Base-by-base conservation (phyloP, 1,140 invertebrate species). In the Eulimnadia texana region DNA sequence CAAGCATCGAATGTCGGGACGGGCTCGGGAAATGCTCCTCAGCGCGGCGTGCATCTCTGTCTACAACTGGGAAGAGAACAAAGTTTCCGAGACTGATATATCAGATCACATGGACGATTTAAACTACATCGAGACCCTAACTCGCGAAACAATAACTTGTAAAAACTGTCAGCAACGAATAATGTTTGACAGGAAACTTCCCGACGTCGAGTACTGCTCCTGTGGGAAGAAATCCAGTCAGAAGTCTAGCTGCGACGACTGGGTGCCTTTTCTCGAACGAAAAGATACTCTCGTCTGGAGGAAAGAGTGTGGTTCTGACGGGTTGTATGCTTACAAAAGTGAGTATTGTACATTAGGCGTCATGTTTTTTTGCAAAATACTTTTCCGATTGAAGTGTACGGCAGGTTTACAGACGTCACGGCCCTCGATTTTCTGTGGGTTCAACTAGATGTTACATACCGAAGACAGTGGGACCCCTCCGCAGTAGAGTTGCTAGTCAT, bases 241-340 rank as follows among this genome's bases (percentile, higher is more conserved):
- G 23, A 53, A 51, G 28, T 49, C 9, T 33, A 61, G 50, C 23
- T 24, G 22, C 56, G 47, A 28, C 49, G n/a, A 23, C 24, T 91
- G 89, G 88, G 72, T 79, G 50, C 84, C 85, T 1, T 91, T 86
- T 68, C 81, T 90, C 61, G 85, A 86, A 70, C 80, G 84, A 58
- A 72, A 84, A 57, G 83, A 90, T 70, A 81, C 90, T 69, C 75
- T 89, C 19, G 83, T 90, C 47, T 92, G 89, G 89, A 77, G 85
- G 63, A 81, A 79, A 67, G 78, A 82, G 69, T 82, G 88, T 66
- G 64, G 59, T 0, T 71, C 79, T 23, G 64, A 70, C 52, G 83
- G 82, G 22, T 72, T 86, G 19, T 92, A 82, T 72, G 80, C 85
- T 24, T 92, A 91, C 68, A 92, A 91, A 79, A 77, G 80, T 82